Base-by-base conservation (phyloP, 2,888 invertebrate species). In the Clusia tigrina region DNA sequence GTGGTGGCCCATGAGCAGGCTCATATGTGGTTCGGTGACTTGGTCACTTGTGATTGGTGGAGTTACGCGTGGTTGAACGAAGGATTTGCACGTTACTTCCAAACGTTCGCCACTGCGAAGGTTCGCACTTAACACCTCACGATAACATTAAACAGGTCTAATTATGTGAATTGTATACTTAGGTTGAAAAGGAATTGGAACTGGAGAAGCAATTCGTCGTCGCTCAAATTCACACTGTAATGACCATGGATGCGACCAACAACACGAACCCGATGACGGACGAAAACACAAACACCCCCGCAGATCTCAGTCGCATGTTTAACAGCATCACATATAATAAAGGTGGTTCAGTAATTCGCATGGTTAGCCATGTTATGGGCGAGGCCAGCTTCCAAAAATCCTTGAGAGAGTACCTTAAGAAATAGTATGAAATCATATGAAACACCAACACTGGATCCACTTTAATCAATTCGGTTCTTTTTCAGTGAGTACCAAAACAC, bases 11-110 rank as follows among this genome's bases (percentile, higher is more conserved):
- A 83, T 52, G 84, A 83, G 58, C 76, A 89, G 57, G 86, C 89
- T 0, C 91, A 91, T 73, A 88, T 87, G 85, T 90, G 89, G 89
- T 89, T 89, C 70, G 89, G 89, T 10, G 86, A 89, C 77, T 78
- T 86, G 54, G 86, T 89, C 1, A 88, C 83, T 86, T 68, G 81
- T 87, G 32, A 78, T 63, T 55, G 81, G 81, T 91, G 87, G 86
- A 84, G 71, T 71, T 85, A 52, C 88, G 89, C 78, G 87, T 92
- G 70, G 87, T 80, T 91, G 57, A 86, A 87, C 10, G 92, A 92
- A 80, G 84, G 83, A 0, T 91, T 92, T 66, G 91, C 91, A 0
- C 86, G 87, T 74, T 91, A 88, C 79, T 91, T 91, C 73, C 89
- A 94, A 79, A 92, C 91, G 76, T 87, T 87, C 72, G 88, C 88